Conservation (phyloP, 2,113 vertebrate genomes). For the Oryzias javanicus region DNA sequence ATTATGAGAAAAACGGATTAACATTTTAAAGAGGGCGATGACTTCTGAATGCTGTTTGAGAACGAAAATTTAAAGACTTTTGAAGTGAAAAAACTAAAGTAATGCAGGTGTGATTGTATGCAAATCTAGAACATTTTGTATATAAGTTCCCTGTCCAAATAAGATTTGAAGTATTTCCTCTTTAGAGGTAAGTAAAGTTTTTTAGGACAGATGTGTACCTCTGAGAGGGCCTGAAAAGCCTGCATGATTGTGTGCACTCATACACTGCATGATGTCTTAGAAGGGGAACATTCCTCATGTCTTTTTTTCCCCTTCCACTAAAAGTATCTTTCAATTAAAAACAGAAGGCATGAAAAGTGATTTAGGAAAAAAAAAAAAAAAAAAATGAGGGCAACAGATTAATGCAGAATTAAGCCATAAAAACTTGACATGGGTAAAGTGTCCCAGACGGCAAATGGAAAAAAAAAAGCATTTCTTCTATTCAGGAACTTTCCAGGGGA, state of each 20-base stretch:
- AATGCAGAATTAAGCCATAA: conserved; percentile 62
- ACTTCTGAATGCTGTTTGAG: conserved; percentile 11
- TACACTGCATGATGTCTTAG: conserved; percentile 69
- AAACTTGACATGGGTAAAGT: conserved; percentile 58
- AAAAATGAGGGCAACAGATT: conserved; percentile 51
- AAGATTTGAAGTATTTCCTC: conserved; percentile 54
- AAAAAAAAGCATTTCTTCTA: conserved; percentile 45
- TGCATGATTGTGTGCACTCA: conserved; percentile 59
- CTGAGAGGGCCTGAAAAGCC: conserved; percentile 44
- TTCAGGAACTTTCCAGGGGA: conserved; percentile 67
- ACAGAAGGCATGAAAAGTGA: conserved; percentile 47
- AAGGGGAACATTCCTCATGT: conserved; percentile 70
- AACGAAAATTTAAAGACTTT: conserved; percentile 9
- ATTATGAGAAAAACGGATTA: conserved; percentile 31
- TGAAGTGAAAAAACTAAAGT: conserved; percentile 11
- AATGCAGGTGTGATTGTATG: conserved; percentile 35
- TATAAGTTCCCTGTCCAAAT: conserved; percentile 32
- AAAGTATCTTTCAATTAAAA: conserved; percentile 67
- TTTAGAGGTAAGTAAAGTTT: conserved; percentile 68
- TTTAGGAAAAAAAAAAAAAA: conserved; percentile 28
- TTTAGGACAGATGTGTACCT: conserved; percentile 63
- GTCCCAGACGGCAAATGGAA: conserved; percentile 58
- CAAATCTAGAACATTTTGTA: conserved; percentile 35
- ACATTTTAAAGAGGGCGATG: conserved; percentile 2
- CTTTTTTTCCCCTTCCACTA: conserved; percentile 51